Percentiles rank a stretch among this genome's conserved stretches.
phyloP scores from a whole-genome alignment of 2,113 vertebrate species.

The Hippocampus guttulatus region DNA sequence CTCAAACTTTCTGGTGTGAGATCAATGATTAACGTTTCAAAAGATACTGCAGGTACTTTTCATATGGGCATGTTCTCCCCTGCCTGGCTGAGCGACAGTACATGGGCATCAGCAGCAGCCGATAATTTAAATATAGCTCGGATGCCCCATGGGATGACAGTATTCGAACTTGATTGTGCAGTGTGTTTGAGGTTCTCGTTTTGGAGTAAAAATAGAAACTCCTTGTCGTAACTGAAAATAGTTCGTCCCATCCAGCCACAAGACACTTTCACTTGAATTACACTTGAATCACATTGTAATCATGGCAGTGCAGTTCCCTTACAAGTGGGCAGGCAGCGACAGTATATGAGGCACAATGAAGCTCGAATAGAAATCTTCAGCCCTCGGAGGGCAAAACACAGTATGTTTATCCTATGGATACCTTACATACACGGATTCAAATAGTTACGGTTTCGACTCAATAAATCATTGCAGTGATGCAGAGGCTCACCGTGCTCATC shows the following conservation, averaged over 20 bases:
- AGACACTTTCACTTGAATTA: conserved; percentile 9
- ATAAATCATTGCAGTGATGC: not conserved
- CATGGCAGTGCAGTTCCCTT: conserved; percentile 7
- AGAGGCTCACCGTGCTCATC: conserved; percentile 1
- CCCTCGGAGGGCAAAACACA: not conserved
- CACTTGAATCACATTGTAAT: conserved; percentile 23
- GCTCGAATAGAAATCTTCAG: conserved; percentile 17
- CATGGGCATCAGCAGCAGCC: not conserved
- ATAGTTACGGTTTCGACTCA: not conserved
- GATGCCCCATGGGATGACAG: conserved; percentile 6
- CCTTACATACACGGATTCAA: not conserved
- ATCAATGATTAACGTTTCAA: not conserved
- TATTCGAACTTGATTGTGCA: conserved; percentile 31
- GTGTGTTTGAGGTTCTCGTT: not conserved
- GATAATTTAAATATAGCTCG: conserved; percentile 16
- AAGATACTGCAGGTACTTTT: not conserved
- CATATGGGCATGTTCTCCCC: not conserved
- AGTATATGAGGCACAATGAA: conserved; percentile 16
- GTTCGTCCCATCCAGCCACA: not conserved
- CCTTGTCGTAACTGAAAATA: not conserved
- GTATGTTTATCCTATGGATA: not conserved
- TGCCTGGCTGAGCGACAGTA: not conserved
- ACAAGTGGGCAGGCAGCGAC: conserved; percentile 6
- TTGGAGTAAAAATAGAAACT: not conserved
- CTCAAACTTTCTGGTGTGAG: conserved; percentile 32